Conservation (phyloP, 1,140 invertebrate genomes). For the Xylocopa sonorina region DNA sequence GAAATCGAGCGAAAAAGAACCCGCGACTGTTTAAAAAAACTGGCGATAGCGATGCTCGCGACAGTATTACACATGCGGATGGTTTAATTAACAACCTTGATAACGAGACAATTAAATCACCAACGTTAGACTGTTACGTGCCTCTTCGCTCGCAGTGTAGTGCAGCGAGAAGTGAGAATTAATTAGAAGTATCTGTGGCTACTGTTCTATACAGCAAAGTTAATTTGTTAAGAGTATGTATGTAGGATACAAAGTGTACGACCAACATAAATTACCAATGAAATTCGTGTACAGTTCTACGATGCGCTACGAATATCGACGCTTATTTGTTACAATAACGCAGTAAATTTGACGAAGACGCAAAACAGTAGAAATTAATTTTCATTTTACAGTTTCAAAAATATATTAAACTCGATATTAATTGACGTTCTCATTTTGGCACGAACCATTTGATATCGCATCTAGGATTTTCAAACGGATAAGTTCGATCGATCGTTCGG, state of each 20-base stretch:
- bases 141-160: slow-evolving; percentile 25
- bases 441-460: not conserved
- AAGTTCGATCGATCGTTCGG: not conserved
- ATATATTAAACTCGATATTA: not conserved
- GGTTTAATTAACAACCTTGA: slow-evolving; percentile 56
- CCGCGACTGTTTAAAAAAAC: too few relatives aligned
- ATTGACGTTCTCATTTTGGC: not conserved
- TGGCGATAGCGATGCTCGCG: not conserved
- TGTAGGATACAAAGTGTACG: not conserved
- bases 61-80: slow-evolving; percentile 10
- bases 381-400: not conserved
- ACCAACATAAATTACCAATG: not conserved
- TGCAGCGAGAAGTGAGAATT: slow-evolving; percentile 34
- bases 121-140: slow-evolving; percentile 35
- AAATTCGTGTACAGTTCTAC: too few relatives aligned
- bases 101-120: slow-evolving; percentile 56
- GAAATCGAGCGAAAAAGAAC: not conserved
- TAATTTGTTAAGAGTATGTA: not conserved
- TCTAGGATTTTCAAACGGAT: not conserved
- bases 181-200: slow-evolving; percentile 37
- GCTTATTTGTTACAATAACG: not conserved
- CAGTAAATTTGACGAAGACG: not conserved
- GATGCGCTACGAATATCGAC: too few relatives aligned
- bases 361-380: not conserved
- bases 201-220: not conserved